These are phyloP conservation scores for Triops longicaudatus DNA, from an alignment of 1,140 invertebrate genomes.

Conservation along the genomic window DNA sequence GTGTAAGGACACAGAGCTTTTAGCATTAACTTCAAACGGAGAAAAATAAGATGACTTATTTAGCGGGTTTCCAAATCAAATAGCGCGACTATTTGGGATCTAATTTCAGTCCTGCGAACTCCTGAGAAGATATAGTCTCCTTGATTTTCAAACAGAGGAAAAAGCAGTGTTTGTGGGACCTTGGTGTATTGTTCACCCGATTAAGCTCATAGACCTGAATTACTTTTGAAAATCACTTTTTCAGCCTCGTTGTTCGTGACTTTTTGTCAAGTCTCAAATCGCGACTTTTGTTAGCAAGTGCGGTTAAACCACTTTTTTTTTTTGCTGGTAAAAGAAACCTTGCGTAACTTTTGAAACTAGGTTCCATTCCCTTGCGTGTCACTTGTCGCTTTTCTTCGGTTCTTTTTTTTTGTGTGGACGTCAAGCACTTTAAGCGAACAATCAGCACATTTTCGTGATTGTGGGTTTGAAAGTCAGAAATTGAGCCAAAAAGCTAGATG, in stretches of 20 bases:
- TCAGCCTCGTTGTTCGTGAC: no score
- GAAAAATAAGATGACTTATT: neutral
- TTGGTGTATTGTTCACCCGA: no score
- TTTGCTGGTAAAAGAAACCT: no score
- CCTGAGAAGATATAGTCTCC: neutral
- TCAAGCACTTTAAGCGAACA: neutral
- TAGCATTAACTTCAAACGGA: neutral
- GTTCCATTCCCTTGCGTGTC: neutral
- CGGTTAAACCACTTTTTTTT: no score
- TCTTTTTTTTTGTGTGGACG: neutral
- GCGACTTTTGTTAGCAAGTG: no score
- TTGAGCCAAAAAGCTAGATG: neutral
- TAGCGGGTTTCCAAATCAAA: neutral
- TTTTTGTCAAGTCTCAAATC: no score
- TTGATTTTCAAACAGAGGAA: neutral
- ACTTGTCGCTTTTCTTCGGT: neutral
- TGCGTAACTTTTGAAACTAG: no score
- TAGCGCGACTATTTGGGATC: neutral
- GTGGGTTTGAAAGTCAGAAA: neutral
- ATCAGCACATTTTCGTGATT: neutral
- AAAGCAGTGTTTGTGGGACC: neutral
- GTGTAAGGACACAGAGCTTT: neutral
- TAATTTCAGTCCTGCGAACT: neutral
- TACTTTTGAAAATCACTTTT: no score
- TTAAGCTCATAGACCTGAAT: no score